Evolutionary conservation across 2,797 vertebrate species (phyloP), one percentile per base, ranked within the genome.

Genomic region (Darevskia nairensis): DNA sequence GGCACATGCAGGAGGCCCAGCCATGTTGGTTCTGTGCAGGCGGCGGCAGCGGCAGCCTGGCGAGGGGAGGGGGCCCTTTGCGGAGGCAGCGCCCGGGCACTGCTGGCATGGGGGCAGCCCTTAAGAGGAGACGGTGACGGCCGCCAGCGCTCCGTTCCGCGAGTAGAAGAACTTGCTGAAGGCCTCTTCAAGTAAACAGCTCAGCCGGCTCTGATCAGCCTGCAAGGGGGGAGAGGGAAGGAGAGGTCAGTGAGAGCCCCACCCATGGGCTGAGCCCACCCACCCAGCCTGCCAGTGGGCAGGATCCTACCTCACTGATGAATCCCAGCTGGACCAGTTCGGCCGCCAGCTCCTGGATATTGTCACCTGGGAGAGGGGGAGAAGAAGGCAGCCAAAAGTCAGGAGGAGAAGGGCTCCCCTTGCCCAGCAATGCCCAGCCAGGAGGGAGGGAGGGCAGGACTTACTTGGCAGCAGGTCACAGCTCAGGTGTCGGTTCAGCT

Each of bases 321-420:
- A 99, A 99, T 19, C 99, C 99, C 90, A 99, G 97, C 96, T 99
- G 99, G 81, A 99, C 98, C 46, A 99, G 97, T 95, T 99, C 99
- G 55, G 98, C 98, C 0, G 98, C 97, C 96, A 99, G 93, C 95
- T 99, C 99, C 46, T 99, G 98, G 95, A 99, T 98, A 68, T 98
- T 99, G 96, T 99, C 99, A 97, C 98, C 99, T 99, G 93, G 50
- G 66, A 21, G 32, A 46, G 13, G 84, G n/a, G 15, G 10, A 35
- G 39, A 0, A 1, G 91, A n/a, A 94, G 50, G 32, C 29, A 32
- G 13, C 8, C 15, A 32, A 4, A 39, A 32, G n/a, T 11, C n/a
- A 29, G 6, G 9, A 39, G 25, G 85, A 68, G 64, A 17, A 79
- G 27, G 1, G n/a, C 19, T n/a, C 1, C 50, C 2, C 41, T 29